Evolutionary conservation across 2,797 vertebrate species (phyloP).

Genomic region (Amblyraja radiata): DNA sequence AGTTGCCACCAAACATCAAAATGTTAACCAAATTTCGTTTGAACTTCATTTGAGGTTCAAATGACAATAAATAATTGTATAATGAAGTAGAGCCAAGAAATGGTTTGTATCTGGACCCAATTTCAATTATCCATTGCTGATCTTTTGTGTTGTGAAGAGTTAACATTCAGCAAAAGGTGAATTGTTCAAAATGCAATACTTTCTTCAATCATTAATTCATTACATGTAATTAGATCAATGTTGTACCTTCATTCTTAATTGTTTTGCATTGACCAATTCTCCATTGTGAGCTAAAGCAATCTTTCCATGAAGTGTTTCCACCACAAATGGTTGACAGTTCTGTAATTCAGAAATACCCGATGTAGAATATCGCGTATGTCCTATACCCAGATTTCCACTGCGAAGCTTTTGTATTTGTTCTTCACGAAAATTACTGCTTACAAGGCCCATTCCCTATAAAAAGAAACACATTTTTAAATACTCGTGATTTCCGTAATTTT

Average conservation of each 20-base stretch:
- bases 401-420: constrained; percentile 85
- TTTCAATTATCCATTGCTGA: not conserved
- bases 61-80: too few relatives aligned
- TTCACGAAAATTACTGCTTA: constrained; percentile 78
- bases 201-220: not conserved
- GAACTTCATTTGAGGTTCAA: too few relatives aligned
- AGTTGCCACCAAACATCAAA: too few relatives aligned
- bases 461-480: not conserved
- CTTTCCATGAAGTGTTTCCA: constrained; percentile 91
- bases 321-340: constrained; percentile 97
- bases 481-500: not conserved
- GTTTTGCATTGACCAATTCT: constrained; percentile 81
- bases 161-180: too few relatives aligned
- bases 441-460: constrained; percentile 87
- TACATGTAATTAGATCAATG: not conserved
- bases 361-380: constrained; percentile 93
- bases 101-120: not conserved
- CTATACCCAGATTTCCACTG: constrained; percentile 85
- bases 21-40: too few relatives aligned
- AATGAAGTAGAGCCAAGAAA: not conserved
- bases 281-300: constrained; percentile 96
- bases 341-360: constrained; percentile 88
- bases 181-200: not conserved
- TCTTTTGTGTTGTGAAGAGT: too few relatives aligned
- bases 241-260: constrained; percentile 75